Percentiles rank a stretch among this genome's conserved stretches.
phyloP scores from a whole-genome alignment of 1,140 invertebrate genomes.

The Tetramorium parvispinum region DNA sequence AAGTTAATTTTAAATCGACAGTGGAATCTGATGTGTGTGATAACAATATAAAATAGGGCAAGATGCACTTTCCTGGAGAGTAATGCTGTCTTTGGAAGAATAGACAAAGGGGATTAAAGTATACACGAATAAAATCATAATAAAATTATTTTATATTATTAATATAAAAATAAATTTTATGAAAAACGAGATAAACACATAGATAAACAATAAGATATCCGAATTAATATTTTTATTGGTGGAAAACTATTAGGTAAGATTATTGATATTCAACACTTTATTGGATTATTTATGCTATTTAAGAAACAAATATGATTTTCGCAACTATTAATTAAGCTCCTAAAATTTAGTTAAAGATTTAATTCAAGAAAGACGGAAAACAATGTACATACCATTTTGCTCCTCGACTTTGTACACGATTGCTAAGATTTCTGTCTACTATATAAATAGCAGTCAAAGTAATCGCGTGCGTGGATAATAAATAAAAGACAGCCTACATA shows the following conservation, averaged over 20 bases:
- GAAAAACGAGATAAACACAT: not conserved
- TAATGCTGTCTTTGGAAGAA: not conserved
- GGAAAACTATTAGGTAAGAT: not conserved
- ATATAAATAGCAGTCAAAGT: constrained; percentile 2
- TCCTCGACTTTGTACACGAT: not conserved
- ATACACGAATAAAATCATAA: not conserved
- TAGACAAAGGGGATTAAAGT: not conserved
- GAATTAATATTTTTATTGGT: constrained; percentile 7
- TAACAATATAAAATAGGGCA: not conserved
- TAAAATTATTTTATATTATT: not conserved
- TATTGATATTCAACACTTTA: not conserved
- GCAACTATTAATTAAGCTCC: not conserved
- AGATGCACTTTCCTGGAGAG: not conserved
- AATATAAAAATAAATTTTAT: not conserved
- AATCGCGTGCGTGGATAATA: constrained; percentile 11
- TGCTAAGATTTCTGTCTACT: constrained; percentile 1
- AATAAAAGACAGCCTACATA: constrained; percentile 37
- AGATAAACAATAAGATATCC: not conserved
- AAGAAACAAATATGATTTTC: not conserved
- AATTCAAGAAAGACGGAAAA: not conserved
- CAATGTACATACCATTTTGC: not conserved
- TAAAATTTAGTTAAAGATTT: not conserved
- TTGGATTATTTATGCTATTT: too few relatives aligned
- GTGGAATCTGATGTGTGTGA: not conserved
- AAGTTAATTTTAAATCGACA: constrained; percentile 24